phyloP scores from a whole-genome alignment of 2,888 invertebrate genomes.

The Stratiomys singularior region DNA sequence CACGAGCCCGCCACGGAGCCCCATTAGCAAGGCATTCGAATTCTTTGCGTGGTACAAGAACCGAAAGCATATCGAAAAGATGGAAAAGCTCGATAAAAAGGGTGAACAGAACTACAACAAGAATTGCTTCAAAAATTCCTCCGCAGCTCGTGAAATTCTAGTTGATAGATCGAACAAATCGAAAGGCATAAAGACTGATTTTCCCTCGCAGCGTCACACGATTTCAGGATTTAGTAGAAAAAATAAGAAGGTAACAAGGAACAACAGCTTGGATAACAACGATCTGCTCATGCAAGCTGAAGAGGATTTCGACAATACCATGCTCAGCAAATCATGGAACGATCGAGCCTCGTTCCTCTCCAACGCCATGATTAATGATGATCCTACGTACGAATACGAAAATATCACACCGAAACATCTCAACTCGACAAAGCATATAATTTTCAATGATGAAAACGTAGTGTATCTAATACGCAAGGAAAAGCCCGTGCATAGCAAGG shows the following conservation, averaged over 20 bases:
- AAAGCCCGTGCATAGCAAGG: conserved; percentile 57
- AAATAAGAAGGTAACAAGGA: conserved; percentile 49
- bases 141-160: conserved; percentile 62
- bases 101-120: conserved; percentile 55
- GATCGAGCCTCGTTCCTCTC: conserved; percentile 55
- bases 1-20: conserved; percentile 57
- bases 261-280: conserved; percentile 63
- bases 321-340: conserved; percentile 35
- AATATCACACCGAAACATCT: conserved; percentile 44
- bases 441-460: conserved; percentile 64
- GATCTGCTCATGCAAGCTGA: conserved; percentile 62
- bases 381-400: conserved; percentile 52
- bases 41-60: conserved; percentile 62
- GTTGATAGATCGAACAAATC: conserved; percentile 59
- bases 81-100: conserved; percentile 46
- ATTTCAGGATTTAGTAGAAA: conserved; percentile 2
- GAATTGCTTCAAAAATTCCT: conserved; percentile 57
- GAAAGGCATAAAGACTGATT: conserved; percentile 34
- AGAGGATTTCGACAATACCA: conserved; percentile 50
- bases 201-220: conserved; percentile 51
- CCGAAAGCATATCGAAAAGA: conserved; percentile 49
- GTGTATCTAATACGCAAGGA: conserved; percentile 65
- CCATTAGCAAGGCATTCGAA: conserved; percentile 64
- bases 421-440: conserved; percentile 59
- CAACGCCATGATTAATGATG: conserved; percentile 57